Conservation (phyloP, 1,140 invertebrate species). For the Argopecten irradians region DNA sequence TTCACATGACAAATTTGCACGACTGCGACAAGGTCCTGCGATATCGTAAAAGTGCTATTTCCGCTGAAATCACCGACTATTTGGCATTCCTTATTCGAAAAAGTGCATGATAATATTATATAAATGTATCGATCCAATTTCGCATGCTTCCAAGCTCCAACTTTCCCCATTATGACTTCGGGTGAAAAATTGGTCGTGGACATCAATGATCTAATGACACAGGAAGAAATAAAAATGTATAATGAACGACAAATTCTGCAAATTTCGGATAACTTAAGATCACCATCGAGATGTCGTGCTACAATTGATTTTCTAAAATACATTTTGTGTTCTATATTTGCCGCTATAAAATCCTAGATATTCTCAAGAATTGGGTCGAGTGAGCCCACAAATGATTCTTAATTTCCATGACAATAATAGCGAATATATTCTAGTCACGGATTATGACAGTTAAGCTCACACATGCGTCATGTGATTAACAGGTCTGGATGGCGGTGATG, state of each 20-base stretch:
- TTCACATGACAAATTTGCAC: too few relatives aligned
- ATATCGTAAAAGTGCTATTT: too few relatives aligned
- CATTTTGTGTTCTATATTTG: neutral
- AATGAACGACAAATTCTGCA: neutral
- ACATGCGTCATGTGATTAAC: neutral
- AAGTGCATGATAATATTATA: too few relatives aligned
- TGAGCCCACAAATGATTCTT: neutral
- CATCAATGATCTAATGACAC: neutral
- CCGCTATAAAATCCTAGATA: neutral
- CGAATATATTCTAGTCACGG: neutral
- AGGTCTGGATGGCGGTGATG: neutral
- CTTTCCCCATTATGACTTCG: neutral
- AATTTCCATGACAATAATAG: neutral
- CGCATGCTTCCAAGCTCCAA: neutral
- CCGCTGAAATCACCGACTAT: too few relatives aligned
- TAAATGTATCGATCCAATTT: too few relatives aligned
- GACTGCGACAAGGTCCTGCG: too few relatives aligned
- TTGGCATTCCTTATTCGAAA: too few relatives aligned
- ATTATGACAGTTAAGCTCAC: neutral
- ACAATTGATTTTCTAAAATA: conserved; percentile 23
- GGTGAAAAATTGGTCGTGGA: neutral
- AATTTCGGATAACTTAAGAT: neutral
- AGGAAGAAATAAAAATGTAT: neutral
- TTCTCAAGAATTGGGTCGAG: neutral
- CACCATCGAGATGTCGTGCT: neutral